Evolutionary conservation across 1,140 invertebrate species (phyloP).

Genomic region (Nymphalis io): DNA sequence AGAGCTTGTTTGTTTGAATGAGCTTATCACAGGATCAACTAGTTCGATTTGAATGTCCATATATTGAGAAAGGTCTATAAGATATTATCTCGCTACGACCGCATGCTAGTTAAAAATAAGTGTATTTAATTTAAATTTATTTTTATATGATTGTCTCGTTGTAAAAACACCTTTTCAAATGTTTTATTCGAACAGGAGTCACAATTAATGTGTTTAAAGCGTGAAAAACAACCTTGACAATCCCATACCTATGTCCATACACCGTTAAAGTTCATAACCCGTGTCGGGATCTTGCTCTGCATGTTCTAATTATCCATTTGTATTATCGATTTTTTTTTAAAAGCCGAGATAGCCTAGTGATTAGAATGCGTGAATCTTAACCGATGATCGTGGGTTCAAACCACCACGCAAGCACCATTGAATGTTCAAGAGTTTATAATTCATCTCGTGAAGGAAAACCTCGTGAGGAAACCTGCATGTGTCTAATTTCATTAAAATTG

Average conservation of each 20-base stretch:
- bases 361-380: too few relatives aligned
- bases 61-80: too few relatives aligned
- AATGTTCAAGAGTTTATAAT: too few relatives aligned
- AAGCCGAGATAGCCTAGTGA: neutral
- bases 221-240: slow-evolving; percentile 16
- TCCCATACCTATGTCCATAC: slow-evolving; percentile 9
- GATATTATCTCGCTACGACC: too few relatives aligned
- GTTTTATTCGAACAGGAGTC: neutral
- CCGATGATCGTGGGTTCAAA: too few relatives aligned
- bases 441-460: too few relatives aligned
- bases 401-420: too few relatives aligned
- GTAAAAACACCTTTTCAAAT: neutral
- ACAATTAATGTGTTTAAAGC: slow-evolving; percentile 9
- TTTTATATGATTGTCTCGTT: neutral
- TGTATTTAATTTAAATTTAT: neutral
- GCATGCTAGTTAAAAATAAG: too few relatives aligned
- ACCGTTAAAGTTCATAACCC: slow-evolving; percentile 18
- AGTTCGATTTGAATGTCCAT: too few relatives aligned
- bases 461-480: too few relatives aligned
- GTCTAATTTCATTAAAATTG: too few relatives aligned
- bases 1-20: neutral
- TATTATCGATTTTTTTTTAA: neutral
- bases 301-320: neutral
- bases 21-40: neutral
- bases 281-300: neutral